Evolutionary conservation across 2,888 invertebrate species (phyloP), one percentile per base, ranked within the genome.

Genomic region (Mechanitis mazaeus): DNA sequence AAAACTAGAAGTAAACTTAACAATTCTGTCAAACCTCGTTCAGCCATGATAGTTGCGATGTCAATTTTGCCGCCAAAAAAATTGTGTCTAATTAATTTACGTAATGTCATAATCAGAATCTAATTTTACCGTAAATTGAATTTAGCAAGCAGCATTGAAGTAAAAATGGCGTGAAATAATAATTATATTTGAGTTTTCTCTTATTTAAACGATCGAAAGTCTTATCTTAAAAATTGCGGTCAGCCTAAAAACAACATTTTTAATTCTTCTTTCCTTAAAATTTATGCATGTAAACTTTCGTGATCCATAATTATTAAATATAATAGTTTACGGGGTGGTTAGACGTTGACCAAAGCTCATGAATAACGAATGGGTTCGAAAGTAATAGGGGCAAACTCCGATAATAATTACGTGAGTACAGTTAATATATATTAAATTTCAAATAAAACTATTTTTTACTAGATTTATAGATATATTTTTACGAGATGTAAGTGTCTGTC

Each of bases 41-140:
- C 63, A 68, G 69, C 69, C 66, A 70, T 67, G 67, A 69, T 58
- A 69, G 76, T 79, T 81, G 81, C 80, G 72, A 74, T 76, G 75
- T 67, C 70, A 77, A 76, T 75, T 76, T 74, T 74, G 69, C 66
- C 65, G 60, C 69, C 74, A 68, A 73, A 73, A 72, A 74, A 69
- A 64, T 69, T 66, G 61, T 61, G 54, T 58, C 66, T 66, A 68
- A 73, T 73, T 72, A 71, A 71, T 73, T 76, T 73, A 70, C 72
- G 72, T 74, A 75, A 75, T 73, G 69, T 65, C 69, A 74, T 74
- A 69, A 72, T 66, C 65, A 64, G 59, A 56, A 56, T 61, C 63
- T 67, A 71, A 71, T 70, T 66, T 65, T 63, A 64, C 64, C 61
- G 64, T 61, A 66, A 33, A 65, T 54, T 33, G 55, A 45, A 63